Percentiles rank a stretch among this genome's conserved stretches.
These are phyloP conservation scores for Darevskia nairensis DNA, from an alignment of 2,797 vertebrate species.

Conservation along the genomic window DNA sequence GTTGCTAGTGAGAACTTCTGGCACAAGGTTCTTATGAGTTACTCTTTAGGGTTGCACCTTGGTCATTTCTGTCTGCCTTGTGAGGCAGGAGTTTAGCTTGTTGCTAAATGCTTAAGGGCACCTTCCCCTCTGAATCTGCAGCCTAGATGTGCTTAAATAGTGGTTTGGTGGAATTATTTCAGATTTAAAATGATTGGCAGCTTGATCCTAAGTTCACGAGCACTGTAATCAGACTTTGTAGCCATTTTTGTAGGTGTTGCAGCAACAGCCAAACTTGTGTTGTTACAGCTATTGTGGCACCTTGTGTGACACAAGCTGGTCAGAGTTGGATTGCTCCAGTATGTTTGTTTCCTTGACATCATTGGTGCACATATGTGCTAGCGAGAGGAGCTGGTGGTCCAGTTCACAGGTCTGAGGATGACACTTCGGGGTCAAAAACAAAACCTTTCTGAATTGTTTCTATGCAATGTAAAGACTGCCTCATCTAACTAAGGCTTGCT, in stretches of 20 bases:
- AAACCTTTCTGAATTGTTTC: background rate
- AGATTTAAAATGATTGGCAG: background rate
- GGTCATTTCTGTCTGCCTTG: background rate
- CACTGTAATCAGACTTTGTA: background rate
- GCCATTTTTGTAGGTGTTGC: background rate
- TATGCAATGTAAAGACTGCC: background rate
- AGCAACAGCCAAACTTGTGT: background rate
- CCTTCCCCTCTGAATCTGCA: background rate
- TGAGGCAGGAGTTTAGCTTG: background rate
- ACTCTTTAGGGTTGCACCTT: background rate
- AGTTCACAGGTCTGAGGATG: background rate
- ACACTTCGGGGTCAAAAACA: background rate
- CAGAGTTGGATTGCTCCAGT: background rate
- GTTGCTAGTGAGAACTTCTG: background rate
- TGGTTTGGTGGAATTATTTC: background rate
- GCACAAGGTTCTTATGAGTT: background rate
- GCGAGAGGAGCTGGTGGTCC: background rate
- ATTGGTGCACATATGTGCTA: background rate
- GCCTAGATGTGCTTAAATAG: background rate
- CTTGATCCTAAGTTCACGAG: background rate
- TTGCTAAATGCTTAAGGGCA: background rate
- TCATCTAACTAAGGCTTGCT: background rate
- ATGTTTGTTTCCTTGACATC: background rate
- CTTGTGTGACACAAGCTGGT: background rate
- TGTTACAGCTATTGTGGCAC: background rate